A percentile compares a stretch with the other conserved stretches of the same genome.
phyloP scores from a whole-genome alignment of 2,888 invertebrate genomes.

The Helicoverpa assulta region DNA sequence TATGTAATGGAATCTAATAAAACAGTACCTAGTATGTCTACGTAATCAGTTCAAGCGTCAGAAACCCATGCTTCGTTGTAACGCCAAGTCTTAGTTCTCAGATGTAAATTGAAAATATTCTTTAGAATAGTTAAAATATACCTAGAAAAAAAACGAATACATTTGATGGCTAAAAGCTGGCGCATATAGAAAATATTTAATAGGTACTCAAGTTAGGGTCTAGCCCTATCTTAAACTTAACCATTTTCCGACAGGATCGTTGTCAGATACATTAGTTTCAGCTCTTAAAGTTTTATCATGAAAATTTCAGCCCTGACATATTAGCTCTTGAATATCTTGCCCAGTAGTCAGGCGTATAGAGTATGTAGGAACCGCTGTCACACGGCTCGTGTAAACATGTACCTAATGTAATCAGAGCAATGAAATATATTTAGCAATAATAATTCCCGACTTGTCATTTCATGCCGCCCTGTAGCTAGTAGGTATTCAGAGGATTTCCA shows the following conservation, averaged over 20 bases:
- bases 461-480: background rate
- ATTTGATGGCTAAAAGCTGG: too few species aligned
- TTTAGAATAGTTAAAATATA: too few species aligned
- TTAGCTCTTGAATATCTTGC: constrained; percentile 51
- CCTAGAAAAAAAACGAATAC: too few species aligned
- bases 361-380: constrained; percentile 53
- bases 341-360: constrained; percentile 57
- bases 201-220: too few species aligned
- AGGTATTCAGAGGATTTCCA: background rate
- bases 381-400: constrained; percentile 64
- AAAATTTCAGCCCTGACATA: constrained; percentile 17
- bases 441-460: constrained; percentile 62
- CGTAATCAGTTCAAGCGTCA: constrained; percentile 42
- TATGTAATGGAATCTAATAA: constrained; percentile 36
- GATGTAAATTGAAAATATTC: background rate
- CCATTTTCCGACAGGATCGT: too few species aligned
- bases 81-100: constrained; percentile 29
- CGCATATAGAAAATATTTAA: too few species aligned
- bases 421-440: constrained; percentile 85
- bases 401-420: constrained; percentile 80
- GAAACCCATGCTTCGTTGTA: constrained; percentile 31
- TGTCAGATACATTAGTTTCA: background rate
- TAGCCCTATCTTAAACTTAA: background rate
- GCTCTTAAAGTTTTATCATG: background rate
- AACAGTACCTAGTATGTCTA: constrained; percentile 33